Evolutionary conservation across 2,888 invertebrate genomes (phyloP).

Genomic region (Drosophila austrosaltans): DNA sequence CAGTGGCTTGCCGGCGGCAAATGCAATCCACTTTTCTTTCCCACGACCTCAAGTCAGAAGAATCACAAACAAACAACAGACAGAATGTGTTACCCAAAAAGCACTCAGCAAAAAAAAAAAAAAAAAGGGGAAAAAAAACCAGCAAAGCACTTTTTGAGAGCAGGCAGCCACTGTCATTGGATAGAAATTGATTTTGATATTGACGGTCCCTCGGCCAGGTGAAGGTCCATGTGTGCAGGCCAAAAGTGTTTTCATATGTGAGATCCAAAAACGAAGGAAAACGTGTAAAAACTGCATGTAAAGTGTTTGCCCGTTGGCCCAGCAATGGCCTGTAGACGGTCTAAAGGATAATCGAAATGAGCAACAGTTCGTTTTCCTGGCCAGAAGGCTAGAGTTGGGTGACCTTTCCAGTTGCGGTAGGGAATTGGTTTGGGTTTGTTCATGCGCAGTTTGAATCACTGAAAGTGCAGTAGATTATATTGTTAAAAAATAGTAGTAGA

Average conservation of each 20-base stretch:
- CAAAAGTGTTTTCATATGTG: conserved; percentile 59
- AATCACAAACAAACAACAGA: conserved; percentile 6
- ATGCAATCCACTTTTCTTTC: conserved; percentile 17
- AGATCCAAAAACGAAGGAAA: conserved; percentile 38
- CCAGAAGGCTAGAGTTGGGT: conserved; percentile 16
- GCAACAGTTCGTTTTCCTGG: conserved; percentile 72
- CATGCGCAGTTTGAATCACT: conserved; percentile 47
- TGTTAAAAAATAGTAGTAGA: not conserved
- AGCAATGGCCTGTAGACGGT: not conserved
- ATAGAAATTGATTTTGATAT: conserved; percentile 54
- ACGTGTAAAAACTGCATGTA: conserved; percentile 59
- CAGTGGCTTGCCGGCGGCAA: conserved; percentile 19
- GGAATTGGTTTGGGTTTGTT: conserved; percentile 32
- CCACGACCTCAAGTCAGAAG: conserved; percentile 26
- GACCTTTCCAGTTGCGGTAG: conserved; percentile 52
- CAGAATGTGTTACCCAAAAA: conserved; percentile 15
- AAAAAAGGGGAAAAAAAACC: conserved; percentile 26
- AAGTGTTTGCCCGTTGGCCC: conserved; percentile 42
- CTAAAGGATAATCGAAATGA: conserved; percentile 41
- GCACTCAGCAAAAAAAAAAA: conserved; percentile 30
- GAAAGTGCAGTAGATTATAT: conserved; percentile 14
- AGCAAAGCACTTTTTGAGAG: conserved; percentile 22
- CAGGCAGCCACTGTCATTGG: not conserved
- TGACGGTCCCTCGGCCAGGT: conserved; percentile 23
- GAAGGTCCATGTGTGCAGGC: conserved; percentile 30